Evolutionary conservation across 2,888 invertebrate genomes (phyloP).

Genomic region (Muscina levida): DNA sequence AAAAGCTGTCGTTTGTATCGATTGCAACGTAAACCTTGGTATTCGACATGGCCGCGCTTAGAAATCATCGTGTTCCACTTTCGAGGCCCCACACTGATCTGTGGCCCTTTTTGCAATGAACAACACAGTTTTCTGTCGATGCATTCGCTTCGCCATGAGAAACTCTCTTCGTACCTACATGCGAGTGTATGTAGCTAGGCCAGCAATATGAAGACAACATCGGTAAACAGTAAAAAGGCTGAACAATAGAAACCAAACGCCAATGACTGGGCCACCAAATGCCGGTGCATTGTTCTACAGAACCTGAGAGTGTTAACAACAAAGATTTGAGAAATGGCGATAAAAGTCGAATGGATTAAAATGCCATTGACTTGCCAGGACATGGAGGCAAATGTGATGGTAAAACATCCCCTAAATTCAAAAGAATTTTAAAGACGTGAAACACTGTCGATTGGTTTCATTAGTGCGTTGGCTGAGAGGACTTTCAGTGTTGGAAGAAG

Average conservation of each 20-base stretch:
- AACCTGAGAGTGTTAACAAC: no score
- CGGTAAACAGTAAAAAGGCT: no score
- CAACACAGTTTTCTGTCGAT: no score
- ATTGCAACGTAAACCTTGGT: not conserved
- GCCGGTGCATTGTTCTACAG: slow-evolving; percentile 18
- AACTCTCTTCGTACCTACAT: no score
- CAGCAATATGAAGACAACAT: no score
- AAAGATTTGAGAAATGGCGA: slow-evolving; percentile 28
- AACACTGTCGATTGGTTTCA: slow-evolving; percentile 17
- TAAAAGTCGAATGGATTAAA: slow-evolving; percentile 9
- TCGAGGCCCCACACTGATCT: not conserved
- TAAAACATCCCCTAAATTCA: slow-evolving; percentile 23
- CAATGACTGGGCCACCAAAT: slow-evolving; percentile 15
- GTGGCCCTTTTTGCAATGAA: not conserved
- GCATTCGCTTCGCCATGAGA: no score
- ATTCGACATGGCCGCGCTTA: not conserved
- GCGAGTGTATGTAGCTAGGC: no score
- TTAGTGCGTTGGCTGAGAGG: slow-evolving; percentile 14
- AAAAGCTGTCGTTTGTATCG: not conserved
- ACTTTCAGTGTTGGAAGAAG: not conserved
- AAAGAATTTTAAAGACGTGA: not conserved
- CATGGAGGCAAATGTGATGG: not conserved
- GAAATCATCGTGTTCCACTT: not conserved
- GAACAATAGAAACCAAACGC: no score
- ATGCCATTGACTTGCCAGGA: slow-evolving; percentile 4